A percentile compares a stretch with the other conserved stretches of the same genome.
phyloP scores from a whole-genome alignment of 1,140 invertebrate species.

The Pogonomyrmex barbatus region DNA sequence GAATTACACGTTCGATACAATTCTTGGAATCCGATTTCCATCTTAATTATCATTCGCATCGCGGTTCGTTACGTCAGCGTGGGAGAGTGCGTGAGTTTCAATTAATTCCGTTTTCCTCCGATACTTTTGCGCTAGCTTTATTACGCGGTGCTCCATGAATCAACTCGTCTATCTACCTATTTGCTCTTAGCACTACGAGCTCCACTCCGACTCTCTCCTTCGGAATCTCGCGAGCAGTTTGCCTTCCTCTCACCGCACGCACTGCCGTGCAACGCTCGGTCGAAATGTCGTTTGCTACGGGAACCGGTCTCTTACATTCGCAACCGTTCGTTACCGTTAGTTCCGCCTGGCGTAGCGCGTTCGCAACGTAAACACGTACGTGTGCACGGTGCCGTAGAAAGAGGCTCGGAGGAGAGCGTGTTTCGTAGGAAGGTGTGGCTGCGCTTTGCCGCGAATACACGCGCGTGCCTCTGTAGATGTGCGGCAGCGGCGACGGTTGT shows the following conservation, averaged over 20 bases:
- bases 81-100: too few species aligned
- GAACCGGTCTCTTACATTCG: conserved; percentile 75
- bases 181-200: conserved; percentile 27
- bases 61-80: too few species aligned
- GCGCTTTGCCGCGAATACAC: conserved; percentile 65
- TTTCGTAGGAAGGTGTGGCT: conserved; percentile 72
- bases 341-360: conserved; percentile 74
- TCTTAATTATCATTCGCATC: neutral
- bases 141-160: neutral
- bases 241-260: conserved; percentile 27
- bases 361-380: conserved; percentile 73
- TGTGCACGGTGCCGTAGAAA: conserved; percentile 52
- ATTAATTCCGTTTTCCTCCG: conserved; percentile 7
- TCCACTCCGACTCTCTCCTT: conserved; percentile 52
- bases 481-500: conserved; percentile 51
- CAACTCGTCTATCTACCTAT: conserved; percentile 53
- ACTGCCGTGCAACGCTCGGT: conserved; percentile 44
- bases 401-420: conserved; percentile 57
- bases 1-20: neutral
- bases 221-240: conserved; percentile 27
- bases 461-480: conserved; percentile 24
- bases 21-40: neutral
- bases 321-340: conserved; percentile 77
- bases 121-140: neutral
- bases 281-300: conserved; percentile 74